Evolutionary conservation across 2,113 vertebrate species (phyloP), one percentile per base, ranked within the genome.

Genomic region (Podocnemis expansa): DNA sequence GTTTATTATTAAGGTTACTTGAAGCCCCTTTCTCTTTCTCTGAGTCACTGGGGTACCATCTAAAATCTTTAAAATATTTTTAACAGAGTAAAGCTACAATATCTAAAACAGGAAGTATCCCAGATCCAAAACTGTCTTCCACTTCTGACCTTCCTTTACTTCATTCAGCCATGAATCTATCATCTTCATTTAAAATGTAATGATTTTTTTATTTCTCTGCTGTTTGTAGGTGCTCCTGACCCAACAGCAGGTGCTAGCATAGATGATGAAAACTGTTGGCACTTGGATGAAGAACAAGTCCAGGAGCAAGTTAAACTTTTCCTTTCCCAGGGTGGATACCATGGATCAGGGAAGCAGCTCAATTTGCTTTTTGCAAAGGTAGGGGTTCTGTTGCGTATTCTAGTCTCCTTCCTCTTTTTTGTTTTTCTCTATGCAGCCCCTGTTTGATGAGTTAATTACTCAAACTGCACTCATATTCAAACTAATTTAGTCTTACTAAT

Each of bases 321-420:
- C 95, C 99, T 99, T 54, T 99, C 99, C 93, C 99, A 99, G 97
- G 99, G 99, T 5, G 99, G 99, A 90, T 99, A 99, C 98, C 99
- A 99, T n/a, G 99, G 99, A 98, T 99, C 99, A 91, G 99, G 99
- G 94, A 99, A 99, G 97, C 99, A 99, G 96, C 99, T 99, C 97
- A 99, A 99, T 98, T 98, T 99, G 95, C 99, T 99, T 95, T 99
- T 99, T 98, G 99, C 99, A 97, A 99, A 99, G 99, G 99, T 99
- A 98, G 93, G 98, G 51, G 86, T 95, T 75, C 5, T 82, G 89
- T 96, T 75, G 87, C 51, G 41, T 95, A 85, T 81, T 94, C 56
- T 22, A 80, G 90, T 34, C 22, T 70, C 84, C 8, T 6, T 2
- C 47, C 17, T 24, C n/a, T n/a, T n/a, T 92, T 91, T 80, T 89